These are phyloP conservation scores for Rhinolophus ferrumequinum DNA, from an alignment of 2,113 vertebrate species.

Conservation along the genomic window DNA sequence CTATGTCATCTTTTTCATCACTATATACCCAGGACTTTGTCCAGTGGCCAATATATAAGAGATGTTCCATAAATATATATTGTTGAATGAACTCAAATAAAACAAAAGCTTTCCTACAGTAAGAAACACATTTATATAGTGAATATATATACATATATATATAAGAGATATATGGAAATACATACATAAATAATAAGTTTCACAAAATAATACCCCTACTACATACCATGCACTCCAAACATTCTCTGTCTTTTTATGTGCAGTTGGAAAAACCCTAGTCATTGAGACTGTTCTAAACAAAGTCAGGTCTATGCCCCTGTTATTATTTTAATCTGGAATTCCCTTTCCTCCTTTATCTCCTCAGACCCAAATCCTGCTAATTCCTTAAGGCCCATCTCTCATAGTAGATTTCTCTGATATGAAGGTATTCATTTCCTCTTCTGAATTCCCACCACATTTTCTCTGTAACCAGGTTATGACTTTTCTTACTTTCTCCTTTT, in stretches of 20 bases:
- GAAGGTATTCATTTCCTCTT: background rate
- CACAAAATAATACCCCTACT: background rate
- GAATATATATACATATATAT: too few relatives aligned
- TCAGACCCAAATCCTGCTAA: background rate
- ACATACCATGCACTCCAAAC: background rate
- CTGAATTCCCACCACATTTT: background rate
- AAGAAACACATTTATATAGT: background rate
- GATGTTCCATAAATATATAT: background rate
- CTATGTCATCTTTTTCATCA: background rate
- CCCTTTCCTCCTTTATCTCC: background rate
- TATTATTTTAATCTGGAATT: background rate
- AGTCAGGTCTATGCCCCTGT: background rate
- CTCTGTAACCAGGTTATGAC: background rate
- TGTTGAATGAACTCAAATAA: constrained; percentile 5
- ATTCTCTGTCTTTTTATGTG: background rate
- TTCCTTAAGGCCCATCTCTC: background rate
- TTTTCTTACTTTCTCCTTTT: constrained; percentile 34
- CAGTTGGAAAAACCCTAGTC: background rate
- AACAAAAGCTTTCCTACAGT: background rate
- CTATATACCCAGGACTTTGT: background rate
- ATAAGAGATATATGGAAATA: background rate
- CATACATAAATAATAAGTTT: background rate
- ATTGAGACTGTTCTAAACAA: background rate
- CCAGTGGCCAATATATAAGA: background rate
- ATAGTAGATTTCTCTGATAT: background rate